phyloP scores from a whole-genome alignment of 1,140 invertebrate species.

The Drusus annulatus region DNA sequence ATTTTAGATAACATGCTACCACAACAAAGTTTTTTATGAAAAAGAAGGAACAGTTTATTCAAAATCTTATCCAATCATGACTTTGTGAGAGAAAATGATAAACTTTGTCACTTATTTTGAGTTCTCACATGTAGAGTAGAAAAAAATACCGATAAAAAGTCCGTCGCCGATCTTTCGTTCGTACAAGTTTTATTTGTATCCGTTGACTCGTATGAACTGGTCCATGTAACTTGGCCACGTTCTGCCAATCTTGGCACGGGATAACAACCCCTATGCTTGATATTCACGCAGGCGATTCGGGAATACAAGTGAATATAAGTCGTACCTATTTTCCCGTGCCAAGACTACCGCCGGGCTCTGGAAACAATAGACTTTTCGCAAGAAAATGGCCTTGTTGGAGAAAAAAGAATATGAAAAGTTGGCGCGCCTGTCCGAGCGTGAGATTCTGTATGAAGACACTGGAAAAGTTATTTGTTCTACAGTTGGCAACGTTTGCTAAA shows the following conservation, averaged over 20 bases:
- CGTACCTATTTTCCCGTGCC: neutral
- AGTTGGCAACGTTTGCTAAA: too few relatives aligned
- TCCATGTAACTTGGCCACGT: conserved; percentile 15
- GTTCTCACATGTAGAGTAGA: neutral
- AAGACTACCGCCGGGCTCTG: neutral
- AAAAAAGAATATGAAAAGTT: conserved; percentile 30
- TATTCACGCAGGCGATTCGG: neutral
- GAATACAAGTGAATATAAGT: neutral
- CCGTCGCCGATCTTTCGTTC: conserved; percentile 13
- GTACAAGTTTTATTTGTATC: conserved; percentile 17
- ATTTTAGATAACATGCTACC: too few relatives aligned
- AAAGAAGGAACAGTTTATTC: neutral
- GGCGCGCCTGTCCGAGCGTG: neutral
- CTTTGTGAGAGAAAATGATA: neutral
- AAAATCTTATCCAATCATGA: neutral
- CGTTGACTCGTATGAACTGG: conserved; percentile 13
- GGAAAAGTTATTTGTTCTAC: too few relatives aligned
- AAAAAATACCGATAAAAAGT: neutral
- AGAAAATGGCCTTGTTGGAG: conserved; percentile 26
- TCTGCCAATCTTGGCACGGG: conserved; percentile 3
- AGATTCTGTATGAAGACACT: conserved; percentile 5
- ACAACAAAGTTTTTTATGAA: too few relatives aligned
- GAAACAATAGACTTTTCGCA: neutral
- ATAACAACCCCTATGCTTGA: conserved; percentile 2
- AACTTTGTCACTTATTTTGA: neutral